phyloP scores from a whole-genome alignment of 1,140 invertebrate species.

The Drosophila erecta region DNA sequence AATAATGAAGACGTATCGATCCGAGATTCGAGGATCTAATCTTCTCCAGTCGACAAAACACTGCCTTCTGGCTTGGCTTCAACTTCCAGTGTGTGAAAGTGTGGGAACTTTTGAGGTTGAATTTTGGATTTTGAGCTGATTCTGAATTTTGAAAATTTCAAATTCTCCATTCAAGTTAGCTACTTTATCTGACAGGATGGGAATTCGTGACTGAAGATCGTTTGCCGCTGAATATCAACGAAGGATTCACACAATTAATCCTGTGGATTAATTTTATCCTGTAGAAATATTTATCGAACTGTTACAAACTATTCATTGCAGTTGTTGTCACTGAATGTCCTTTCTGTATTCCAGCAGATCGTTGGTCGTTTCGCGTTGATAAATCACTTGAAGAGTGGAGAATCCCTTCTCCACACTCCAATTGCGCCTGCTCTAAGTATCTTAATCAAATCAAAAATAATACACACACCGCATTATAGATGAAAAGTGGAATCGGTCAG shows the following conservation, averaged over 20 bases:
- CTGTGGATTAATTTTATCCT: no score
- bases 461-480: conserved; percentile 80
- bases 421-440: not conserved
- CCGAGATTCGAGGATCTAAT: not conserved
- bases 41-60: not conserved
- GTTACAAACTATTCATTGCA: no score
- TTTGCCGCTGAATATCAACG: not conserved
- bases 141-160: not conserved
- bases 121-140: conserved; percentile 2
- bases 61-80: not conserved
- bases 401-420: conserved; percentile 11
- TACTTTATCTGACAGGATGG: not conserved
- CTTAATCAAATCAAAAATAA: conserved; percentile 66
- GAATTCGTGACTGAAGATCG: not conserved
- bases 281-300: no score
- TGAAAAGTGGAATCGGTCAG: conserved; percentile 38
- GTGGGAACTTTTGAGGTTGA: not conserved
- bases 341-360: not conserved
- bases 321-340: not conserved
- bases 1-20: not conserved
- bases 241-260: not conserved
- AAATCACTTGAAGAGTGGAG: conserved; percentile 5
- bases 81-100: not conserved
- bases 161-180: not conserved
- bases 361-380: conserved; percentile 3